These are phyloP conservation scores for Pavo muticus DNA, from an alignment of 2,113 vertebrate species.

Conservation along the genomic window DNA sequence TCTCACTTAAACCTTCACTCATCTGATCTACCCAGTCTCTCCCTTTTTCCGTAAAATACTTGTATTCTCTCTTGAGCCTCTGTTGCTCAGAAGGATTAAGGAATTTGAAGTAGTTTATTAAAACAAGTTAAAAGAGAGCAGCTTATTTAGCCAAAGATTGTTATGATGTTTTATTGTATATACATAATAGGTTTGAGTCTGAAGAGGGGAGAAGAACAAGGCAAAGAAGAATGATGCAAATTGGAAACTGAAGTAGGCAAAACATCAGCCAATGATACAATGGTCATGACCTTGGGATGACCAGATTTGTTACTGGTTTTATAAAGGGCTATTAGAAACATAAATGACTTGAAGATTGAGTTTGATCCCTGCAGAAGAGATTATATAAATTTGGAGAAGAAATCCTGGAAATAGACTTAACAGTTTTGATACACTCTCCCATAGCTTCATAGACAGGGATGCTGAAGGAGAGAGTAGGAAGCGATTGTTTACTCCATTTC, in stretches of 20 bases:
- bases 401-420: not conserved
- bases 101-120: not conserved
- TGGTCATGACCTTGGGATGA: not conserved
- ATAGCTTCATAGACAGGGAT: not conserved
- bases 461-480: not conserved
- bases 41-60: not conserved
- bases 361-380: not conserved
- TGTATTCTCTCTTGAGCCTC: not conserved
- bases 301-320: not conserved
- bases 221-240: not conserved
- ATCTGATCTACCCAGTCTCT: not conserved
- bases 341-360: not conserved
- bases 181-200: not conserved
- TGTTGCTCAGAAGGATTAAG: not conserved
- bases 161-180: not conserved
- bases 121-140: not conserved
- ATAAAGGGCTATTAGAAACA: not conserved
- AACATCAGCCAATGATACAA: not conserved
- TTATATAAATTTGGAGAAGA: not conserved
- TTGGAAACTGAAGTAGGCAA: not conserved
- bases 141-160: not conserved
- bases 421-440: not conserved
- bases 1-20: not conserved
- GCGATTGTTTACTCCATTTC: not conserved
- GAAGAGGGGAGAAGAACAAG: not conserved